Evolutionary conservation across 2,797 vertebrate species (phyloP).

Genomic region (Hoplostethus atlanticus): DNA sequence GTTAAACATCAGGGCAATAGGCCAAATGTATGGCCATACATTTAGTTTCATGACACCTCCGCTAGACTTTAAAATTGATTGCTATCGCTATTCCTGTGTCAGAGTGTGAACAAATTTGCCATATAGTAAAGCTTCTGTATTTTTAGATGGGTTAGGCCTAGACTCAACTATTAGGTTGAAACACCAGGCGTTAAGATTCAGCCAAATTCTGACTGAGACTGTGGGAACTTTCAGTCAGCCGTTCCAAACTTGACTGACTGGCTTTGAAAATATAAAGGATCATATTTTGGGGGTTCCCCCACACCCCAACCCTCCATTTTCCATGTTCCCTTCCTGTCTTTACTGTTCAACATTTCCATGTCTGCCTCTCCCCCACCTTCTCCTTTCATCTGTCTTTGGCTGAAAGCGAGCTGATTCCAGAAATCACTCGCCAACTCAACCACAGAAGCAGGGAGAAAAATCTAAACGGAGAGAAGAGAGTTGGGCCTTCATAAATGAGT

Average conservation of each 20-base stretch:
- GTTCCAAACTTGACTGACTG: constrained; percentile 21
- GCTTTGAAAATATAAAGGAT: constrained; percentile 55
- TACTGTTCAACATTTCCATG: constrained; percentile 48
- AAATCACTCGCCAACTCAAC: constrained; percentile 48
- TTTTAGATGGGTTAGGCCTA: background rate
- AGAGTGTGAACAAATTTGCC: background rate
- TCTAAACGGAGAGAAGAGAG: constrained; percentile 16
- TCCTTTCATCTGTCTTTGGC: constrained; percentile 36
- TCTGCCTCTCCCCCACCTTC: constrained; percentile 28
- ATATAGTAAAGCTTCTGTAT: background rate
- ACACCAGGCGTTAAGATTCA: background rate
- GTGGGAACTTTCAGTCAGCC: constrained; percentile 32
- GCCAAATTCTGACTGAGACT: constrained; percentile 9
- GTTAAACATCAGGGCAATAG: too few species aligned
- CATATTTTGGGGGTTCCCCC: constrained; percentile 68
- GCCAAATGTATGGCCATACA: too few species aligned
- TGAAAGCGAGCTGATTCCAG: constrained; percentile 42
- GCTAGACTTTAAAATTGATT: background rate
- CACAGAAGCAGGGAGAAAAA: constrained; percentile 31
- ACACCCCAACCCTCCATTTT: constrained; percentile 44
- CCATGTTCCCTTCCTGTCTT: constrained; percentile 50
- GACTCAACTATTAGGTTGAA: background rate
- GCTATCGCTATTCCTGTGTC: background rate
- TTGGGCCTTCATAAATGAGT: constrained; percentile 4
- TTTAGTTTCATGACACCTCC: background rate